Percentiles rank a stretch among this genome's conserved stretches.
Conservation (phyloP, 1,140 invertebrate genomes). For the Aphaenogaster ashmeadi region DNA sequence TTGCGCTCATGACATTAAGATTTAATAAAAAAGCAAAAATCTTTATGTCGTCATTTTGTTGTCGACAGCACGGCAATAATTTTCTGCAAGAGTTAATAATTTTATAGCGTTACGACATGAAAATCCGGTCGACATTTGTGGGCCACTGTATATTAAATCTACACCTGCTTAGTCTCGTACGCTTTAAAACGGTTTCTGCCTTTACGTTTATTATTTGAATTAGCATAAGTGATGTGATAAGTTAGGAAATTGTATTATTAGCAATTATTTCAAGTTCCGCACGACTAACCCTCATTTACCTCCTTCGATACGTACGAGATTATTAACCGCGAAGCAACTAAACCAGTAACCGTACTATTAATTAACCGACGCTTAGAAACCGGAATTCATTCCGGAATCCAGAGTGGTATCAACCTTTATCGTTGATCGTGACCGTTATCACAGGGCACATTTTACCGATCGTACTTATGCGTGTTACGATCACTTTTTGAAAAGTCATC, state of each 20-base stretch:
- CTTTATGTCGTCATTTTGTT: not conserved
- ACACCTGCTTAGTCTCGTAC: not conserved
- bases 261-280: conserved; percentile 56
- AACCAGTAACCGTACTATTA: conserved; percentile 75
- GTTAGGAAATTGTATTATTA: conserved; percentile 40
- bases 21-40: not conserved
- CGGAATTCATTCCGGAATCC: conserved; percentile 73
- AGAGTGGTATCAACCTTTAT: conserved; percentile 65
- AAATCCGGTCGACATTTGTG: not conserved
- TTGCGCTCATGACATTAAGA: not conserved
- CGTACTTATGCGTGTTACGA: conserved; percentile 11
- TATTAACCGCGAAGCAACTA: conserved; percentile 71
- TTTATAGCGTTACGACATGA: not conserved
- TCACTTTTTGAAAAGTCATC: not conserved
- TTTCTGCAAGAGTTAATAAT: not conserved
- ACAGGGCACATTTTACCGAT: conserved; percentile 39
- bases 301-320: conserved; percentile 67
- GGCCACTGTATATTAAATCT: not conserved
- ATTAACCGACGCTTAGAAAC: conserved; percentile 75
- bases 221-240: conserved; percentile 42
- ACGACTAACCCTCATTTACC: conserved; percentile 70
- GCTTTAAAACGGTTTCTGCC: not conserved
- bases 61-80: not conserved
- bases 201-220: conserved; percentile 23
- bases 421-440: conserved; percentile 59